Conservation (phyloP, 2,797 vertebrate genomes). For the Leptodactylus fallax region DNA sequence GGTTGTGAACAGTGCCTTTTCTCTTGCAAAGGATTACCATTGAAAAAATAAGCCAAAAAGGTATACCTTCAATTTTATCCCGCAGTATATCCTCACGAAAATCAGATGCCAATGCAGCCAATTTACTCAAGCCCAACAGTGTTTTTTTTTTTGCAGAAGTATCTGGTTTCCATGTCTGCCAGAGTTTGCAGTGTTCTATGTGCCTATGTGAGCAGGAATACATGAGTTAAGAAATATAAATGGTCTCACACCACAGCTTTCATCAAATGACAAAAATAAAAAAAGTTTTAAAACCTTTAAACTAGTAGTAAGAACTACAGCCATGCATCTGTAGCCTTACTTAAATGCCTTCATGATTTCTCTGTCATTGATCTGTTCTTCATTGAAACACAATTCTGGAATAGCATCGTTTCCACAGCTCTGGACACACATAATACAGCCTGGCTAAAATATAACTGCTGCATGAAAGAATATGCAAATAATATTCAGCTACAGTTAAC, state of each 20-base stretch:
- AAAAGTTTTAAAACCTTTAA: no score
- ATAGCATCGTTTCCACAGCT: no score
- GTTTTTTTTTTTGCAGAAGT: conserved; percentile 97
- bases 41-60: neutral
- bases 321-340: neutral
- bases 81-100: conserved; percentile 80
- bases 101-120: conserved; percentile 87
- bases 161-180: conserved; percentile 87
- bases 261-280: no score
- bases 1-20: no score
- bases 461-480: no score
- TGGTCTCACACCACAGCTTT: neutral
- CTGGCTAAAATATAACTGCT: no score
- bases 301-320: neutral
- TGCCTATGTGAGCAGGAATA: conserved; percentile 76
- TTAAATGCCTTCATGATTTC: no score
- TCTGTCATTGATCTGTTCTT: no score
- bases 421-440: no score
- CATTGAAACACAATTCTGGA: no score
- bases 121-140: conserved; percentile 94
- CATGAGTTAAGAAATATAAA: neutral
- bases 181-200: conserved; percentile 86
- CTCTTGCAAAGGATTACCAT: neutral
- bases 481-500: no score
- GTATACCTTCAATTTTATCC: conserved; percentile 87